Evolutionary conservation across 2,888 invertebrate species (phyloP).

Genomic region (Morpho helenor): DNA sequence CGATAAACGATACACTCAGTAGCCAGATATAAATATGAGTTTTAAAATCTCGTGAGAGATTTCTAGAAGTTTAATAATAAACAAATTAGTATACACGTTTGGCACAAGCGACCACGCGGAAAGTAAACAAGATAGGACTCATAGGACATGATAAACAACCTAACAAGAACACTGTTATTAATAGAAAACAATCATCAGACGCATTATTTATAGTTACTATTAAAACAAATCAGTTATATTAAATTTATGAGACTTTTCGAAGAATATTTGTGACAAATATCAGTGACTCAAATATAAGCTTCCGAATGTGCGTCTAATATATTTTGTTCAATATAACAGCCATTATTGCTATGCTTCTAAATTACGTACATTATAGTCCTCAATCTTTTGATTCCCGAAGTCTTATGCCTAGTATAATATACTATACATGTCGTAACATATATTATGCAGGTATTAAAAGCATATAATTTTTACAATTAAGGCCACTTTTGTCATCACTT

Average conservation of each 20-base stretch:
- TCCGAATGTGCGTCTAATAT: not conserved
- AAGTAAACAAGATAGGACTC: slow-evolving; percentile 1
- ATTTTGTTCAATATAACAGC: too few relatives aligned
- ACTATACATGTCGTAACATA: too few relatives aligned
- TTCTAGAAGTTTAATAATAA: slow-evolving; percentile 17
- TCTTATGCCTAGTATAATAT: too few relatives aligned
- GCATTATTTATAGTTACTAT: not conserved
- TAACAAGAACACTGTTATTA: slow-evolving; percentile 8
- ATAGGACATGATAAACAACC: slow-evolving; percentile 6
- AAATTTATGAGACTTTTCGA: slow-evolving; percentile 10
- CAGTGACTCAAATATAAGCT: slow-evolving; percentile 5
- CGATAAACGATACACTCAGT: slow-evolving; percentile 5
- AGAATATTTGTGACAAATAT: slow-evolving; percentile 3
- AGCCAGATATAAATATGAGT: slow-evolving; percentile 17
- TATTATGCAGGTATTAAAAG: too few relatives aligned
- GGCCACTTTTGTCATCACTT: too few relatives aligned
- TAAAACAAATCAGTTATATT: not conserved
- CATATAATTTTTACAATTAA: too few relatives aligned
- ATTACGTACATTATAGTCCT: too few relatives aligned
- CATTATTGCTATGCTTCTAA: too few relatives aligned
- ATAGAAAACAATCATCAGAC: slow-evolving; percentile 4
- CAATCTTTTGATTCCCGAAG: too few relatives aligned
- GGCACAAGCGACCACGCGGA: slow-evolving; percentile 9
- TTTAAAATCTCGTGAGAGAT: slow-evolving; percentile 6
- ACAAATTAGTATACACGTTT: slow-evolving; percentile 16